Conservation (phyloP, 2,113 vertebrate species). For the Centropus bengalensis region DNA sequence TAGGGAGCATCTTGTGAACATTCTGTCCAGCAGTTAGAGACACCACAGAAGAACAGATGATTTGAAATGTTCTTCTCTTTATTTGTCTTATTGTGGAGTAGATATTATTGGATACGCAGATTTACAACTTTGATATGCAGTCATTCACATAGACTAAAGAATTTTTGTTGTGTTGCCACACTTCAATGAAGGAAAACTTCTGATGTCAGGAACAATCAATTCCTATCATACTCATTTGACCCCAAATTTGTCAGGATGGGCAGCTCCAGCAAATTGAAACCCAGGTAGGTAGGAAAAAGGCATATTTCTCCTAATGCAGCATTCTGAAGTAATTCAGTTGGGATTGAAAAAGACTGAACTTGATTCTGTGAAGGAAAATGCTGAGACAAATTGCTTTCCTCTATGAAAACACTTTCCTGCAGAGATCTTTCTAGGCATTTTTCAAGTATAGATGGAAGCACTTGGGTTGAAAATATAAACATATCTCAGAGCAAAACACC, state of each 20-base stretch:
- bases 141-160: background rate
- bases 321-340: background rate
- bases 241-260: background rate
- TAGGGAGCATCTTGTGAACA: background rate
- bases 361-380: conserved; percentile 47
- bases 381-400: conserved; percentile 55
- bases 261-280: background rate
- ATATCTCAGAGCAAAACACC: background rate
- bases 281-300: background rate
- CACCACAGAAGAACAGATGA: background rate
- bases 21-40: background rate
- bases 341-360: background rate
- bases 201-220: background rate
- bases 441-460: conserved; percentile 18
- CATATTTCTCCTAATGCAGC: background rate
- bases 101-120: background rate
- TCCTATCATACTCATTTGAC: background rate
- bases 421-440: conserved; percentile 47
- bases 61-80: background rate
- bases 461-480: conserved; percentile 23
- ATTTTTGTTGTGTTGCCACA: background rate
- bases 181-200: background rate
- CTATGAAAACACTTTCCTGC: conserved; percentile 33
- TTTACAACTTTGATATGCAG: background rate
- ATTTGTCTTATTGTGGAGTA: background rate